These are phyloP conservation scores for Papilio dardanus DNA, from an alignment of 1,140 invertebrate genomes.

Conservation along the genomic window DNA sequence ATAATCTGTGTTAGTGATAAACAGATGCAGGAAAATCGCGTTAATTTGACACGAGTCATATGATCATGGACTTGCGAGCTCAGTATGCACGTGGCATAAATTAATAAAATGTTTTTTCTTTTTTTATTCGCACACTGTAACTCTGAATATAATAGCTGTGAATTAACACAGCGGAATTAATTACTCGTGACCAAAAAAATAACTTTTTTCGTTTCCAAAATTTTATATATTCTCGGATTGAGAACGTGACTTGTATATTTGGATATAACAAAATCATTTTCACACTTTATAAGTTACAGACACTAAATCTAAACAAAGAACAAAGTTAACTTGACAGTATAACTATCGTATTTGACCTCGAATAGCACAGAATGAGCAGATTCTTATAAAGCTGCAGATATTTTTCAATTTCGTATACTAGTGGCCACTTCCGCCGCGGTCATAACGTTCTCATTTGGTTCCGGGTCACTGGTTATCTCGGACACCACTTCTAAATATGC, in stretches of 20 bases:
- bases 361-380: not conserved
- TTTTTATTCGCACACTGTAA: not conserved
- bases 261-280: not conserved
- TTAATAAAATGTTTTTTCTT: conserved; percentile 1
- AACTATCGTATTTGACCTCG: not conserved
- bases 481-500: not conserved
- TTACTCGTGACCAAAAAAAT: not conserved
- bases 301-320: not conserved
- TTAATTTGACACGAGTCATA: conserved; percentile 2
- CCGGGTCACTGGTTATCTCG: conserved; percentile 28
- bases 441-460: conserved; percentile 3
- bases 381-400: conserved; percentile 5
- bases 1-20: conserved; percentile 21
- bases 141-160: not conserved
- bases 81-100: not conserved
- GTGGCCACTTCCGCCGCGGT: conserved; percentile 8
- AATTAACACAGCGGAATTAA: not conserved
- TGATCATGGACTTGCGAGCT: not conserved
- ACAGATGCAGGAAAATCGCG: conserved; percentile 20
- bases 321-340: not conserved
- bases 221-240: not conserved
- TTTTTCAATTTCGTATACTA: conserved; percentile 13
- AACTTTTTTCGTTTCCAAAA: not conserved
- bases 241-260: not conserved
- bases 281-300: not conserved